phyloP scores from a whole-genome alignment of 23 tunicate genomes.

The Aplidium turbinatum region DNA sequence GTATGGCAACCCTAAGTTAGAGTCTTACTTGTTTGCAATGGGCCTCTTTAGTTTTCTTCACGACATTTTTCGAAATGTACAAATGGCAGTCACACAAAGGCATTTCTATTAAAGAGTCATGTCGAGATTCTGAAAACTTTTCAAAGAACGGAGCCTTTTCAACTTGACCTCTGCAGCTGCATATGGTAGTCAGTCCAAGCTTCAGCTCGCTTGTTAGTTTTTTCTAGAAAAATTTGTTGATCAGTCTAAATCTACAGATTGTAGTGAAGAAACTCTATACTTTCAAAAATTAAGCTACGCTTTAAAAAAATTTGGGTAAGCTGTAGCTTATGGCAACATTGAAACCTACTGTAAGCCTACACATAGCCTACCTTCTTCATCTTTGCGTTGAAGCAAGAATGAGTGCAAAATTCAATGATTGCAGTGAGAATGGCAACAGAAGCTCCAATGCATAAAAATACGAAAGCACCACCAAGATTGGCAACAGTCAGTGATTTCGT shows the following conservation, averaged over 20 bases:
- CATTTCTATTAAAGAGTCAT: background rate
- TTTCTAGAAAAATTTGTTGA: background rate
- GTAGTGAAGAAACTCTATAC: background rate
- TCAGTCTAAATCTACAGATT: background rate
- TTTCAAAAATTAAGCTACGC: no score
- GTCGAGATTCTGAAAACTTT: background rate
- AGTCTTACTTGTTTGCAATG: no score
- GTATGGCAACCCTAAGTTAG: no score
- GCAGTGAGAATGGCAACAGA: slow-evolving; percentile 38
- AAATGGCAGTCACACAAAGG: no score
- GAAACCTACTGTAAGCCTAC: no score
- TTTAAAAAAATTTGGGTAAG: no score
- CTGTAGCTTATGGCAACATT: no score
- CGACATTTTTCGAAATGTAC: no score
- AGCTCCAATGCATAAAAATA: slow-evolving; percentile 50
- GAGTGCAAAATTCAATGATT: slow-evolving; percentile 24
- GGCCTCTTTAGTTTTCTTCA: no score
- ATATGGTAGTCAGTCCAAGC: slow-evolving; percentile 2
- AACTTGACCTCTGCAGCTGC: background rate
- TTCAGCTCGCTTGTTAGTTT: background rate
- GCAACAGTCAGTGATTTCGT: slow-evolving; percentile 43
- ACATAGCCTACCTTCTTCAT: slow-evolving; percentile 4
- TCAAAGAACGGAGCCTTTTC: slow-evolving; percentile 10
- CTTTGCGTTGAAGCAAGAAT: slow-evolving; percentile 22
- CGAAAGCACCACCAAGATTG: slow-evolving; percentile 73